Evolutionary conservation across 1,140 invertebrate genomes (phyloP).

Genomic region (Listronotus bonariensis): DNA sequence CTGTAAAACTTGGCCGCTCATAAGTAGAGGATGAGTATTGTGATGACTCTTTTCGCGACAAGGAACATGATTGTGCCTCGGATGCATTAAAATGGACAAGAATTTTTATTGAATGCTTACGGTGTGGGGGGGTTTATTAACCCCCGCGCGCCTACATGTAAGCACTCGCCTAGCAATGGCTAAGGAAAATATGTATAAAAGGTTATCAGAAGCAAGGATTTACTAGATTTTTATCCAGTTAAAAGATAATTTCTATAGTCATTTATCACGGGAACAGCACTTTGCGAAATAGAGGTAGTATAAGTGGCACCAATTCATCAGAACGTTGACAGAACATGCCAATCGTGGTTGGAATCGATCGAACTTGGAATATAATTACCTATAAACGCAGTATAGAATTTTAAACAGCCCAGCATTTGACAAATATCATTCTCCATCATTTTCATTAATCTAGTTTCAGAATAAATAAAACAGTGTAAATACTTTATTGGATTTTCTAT

Average conservation of each 20-base stretch:
- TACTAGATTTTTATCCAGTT: conserved; percentile 19
- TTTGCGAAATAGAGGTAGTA: conserved; percentile 16
- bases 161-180: no score
- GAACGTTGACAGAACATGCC: conserved; percentile 19
- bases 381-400: conserved; percentile 14
- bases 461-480: no score
- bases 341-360: conserved; percentile 15
- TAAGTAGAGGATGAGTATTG: no score
- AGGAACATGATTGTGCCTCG: no score
- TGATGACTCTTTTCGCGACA: no score
- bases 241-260: conserved; percentile 19
- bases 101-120: no score
- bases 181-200: neutral
- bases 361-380: conserved; percentile 19
- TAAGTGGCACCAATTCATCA: conserved; percentile 21
- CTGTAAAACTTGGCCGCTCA: no score
- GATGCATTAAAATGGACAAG: no score
- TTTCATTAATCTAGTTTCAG: no score
- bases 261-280: conserved; percentile 18
- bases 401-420: conserved; percentile 8
- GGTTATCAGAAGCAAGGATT: conserved; percentile 11
- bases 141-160: no score
- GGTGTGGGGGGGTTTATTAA: no score
- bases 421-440: conserved; percentile 1
- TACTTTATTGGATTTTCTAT: no score